These are phyloP conservation scores for Enteromius fasciolatus DNA, from an alignment of 2,797 vertebrate species.

Conservation along the genomic window DNA sequence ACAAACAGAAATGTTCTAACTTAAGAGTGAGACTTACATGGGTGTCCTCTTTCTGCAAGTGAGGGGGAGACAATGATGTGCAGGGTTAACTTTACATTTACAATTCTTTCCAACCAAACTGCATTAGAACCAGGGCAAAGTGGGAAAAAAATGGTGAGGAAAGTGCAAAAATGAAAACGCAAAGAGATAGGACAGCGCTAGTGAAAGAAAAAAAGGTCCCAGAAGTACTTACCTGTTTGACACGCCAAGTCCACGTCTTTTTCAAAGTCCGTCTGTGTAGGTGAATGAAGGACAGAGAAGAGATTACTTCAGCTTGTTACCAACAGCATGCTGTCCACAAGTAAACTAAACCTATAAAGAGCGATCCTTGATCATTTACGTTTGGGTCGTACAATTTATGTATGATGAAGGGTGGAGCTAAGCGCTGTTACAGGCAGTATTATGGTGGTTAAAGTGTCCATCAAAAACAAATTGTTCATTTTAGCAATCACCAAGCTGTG, in stretches of 20 bases:
- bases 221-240: conserved; percentile 89
- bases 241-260: conserved; percentile 99
- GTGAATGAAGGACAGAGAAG: conserved; percentile 64
- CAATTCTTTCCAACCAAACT: conserved; percentile 52
- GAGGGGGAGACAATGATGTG: conserved; percentile 68
- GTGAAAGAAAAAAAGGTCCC: conserved; percentile 27
- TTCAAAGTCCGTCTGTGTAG: conserved; percentile 96
- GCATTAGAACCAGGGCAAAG: conserved; percentile 48
- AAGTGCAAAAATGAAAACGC: conserved; percentile 40
- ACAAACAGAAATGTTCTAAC: not conserved
- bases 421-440: conserved; percentile 9
- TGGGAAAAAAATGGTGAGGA: conserved; percentile 22
- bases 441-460: conserved; percentile 20
- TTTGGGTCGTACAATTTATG: conserved; percentile 4
- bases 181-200: not conserved
- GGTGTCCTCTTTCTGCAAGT: conserved; percentile 84
- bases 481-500: conserved; percentile 30
- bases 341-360: not conserved
- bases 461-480: conserved; percentile 2
- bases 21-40: conserved; percentile 79
- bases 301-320: conserved; percentile 47
- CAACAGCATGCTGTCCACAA: not conserved
- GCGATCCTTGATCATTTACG: not conserved
- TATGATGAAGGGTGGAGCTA: conserved; percentile 34
- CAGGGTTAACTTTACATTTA: conserved; percentile 68